Percentiles rank a stretch among this genome's conserved stretches.
phyloP scores from a whole-genome alignment of 2,113 vertebrate genomes.

The Chionis minor region DNA sequence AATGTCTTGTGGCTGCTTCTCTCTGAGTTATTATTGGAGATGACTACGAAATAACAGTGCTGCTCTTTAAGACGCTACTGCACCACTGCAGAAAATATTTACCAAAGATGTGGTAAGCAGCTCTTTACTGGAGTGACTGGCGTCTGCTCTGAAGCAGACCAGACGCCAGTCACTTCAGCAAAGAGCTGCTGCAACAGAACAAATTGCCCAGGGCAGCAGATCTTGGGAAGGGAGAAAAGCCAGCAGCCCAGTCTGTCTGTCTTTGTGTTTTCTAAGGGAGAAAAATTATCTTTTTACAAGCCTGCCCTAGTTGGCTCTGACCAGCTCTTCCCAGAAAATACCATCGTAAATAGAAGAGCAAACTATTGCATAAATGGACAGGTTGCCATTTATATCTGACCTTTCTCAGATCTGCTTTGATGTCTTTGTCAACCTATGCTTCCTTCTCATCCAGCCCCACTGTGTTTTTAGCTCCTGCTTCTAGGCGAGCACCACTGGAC shows the following conservation, averaged over 20 bases:
- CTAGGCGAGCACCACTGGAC: neutral
- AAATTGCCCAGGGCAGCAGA: conserved; percentile 69
- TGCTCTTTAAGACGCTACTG: conserved; percentile 51
- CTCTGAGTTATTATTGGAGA: conserved; percentile 47
- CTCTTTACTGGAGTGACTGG: conserved; percentile 58
- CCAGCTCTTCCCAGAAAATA: conserved; percentile 63
- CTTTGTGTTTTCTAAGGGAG: conserved; percentile 63
- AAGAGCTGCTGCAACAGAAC: conserved; percentile 62
- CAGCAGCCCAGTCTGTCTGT: conserved; percentile 61
- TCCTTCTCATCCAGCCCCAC: neutral
- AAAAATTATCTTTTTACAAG: conserved; percentile 60
- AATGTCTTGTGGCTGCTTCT: conserved; percentile 43
- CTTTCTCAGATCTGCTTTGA: conserved; percentile 41
- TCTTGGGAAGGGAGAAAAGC: conserved; percentile 54
- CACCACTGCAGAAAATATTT: conserved; percentile 56
- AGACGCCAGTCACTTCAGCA: conserved; percentile 62
- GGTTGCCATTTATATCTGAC: conserved; percentile 54
- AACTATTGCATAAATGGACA: conserved; percentile 25
- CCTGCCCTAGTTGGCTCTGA: conserved; percentile 60
- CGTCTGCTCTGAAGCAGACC: conserved; percentile 54
- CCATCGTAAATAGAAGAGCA: conserved; percentile 59
- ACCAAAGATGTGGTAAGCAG: conserved; percentile 52
- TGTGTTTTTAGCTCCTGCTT: neutral
- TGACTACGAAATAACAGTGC: conserved; percentile 39
- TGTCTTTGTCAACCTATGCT: neutral